phyloP scores from a whole-genome alignment of 2,797 vertebrate genomes.

The Chloroceryle inda region DNA sequence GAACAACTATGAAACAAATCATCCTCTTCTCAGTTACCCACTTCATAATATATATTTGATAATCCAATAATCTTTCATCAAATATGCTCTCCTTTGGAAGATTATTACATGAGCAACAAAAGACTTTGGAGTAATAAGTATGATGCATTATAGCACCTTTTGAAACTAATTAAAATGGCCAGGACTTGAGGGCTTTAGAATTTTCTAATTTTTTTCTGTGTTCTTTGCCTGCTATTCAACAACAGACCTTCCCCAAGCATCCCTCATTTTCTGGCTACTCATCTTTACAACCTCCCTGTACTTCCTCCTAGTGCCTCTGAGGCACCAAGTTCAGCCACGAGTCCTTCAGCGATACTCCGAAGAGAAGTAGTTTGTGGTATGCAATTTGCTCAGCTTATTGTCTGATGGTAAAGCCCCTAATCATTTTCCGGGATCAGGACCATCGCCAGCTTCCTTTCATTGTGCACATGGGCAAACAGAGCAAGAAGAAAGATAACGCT shows the following conservation, averaged over 20 bases:
- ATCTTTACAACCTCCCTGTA: not conserved
- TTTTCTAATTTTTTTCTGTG: not conserved
- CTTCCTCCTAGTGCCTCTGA: constrained; percentile 1
- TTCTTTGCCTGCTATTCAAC: not conserved
- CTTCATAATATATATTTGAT: not conserved
- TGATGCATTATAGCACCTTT: not conserved
- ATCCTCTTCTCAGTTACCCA: not conserved
- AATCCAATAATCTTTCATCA: not conserved
- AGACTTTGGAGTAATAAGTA: not conserved
- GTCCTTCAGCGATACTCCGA: not conserved
- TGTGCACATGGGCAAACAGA: constrained; percentile 59
- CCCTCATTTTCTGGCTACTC: not conserved
- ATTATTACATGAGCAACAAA: not conserved
- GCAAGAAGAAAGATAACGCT: constrained; percentile 29
- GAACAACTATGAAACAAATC: not conserved
- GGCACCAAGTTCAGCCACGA: not conserved
- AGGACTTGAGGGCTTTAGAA: not conserved
- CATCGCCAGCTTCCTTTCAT: constrained; percentile 62
- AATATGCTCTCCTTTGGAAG: not conserved
- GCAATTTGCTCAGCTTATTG: constrained; percentile 48
- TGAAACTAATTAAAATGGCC: not conserved
- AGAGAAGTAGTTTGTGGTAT: constrained; percentile 31
- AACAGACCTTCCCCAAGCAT: not conserved
- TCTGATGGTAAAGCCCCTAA: constrained; percentile 52
- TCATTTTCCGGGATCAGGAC: constrained; percentile 57